Percentiles rank a stretch among this genome's conserved stretches.
Conservation (phyloP, 2,797 vertebrate genomes). For the Tenualosa thibaudeaui region DNA sequence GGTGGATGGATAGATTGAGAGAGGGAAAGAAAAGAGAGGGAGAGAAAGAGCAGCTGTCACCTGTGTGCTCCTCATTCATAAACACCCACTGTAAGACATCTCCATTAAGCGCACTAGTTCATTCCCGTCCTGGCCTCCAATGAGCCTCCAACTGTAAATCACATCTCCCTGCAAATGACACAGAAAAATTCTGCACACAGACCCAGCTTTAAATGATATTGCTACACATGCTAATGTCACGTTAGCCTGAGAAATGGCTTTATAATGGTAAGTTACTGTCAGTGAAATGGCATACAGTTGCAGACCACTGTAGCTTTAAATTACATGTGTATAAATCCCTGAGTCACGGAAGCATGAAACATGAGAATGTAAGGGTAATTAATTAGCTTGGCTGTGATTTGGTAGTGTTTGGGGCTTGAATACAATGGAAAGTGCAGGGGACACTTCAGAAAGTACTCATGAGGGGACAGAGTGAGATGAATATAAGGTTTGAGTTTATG, state of each 20-base stretch:
- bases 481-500: neutral
- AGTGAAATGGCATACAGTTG: constrained; percentile 1
- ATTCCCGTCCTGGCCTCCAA: neutral
- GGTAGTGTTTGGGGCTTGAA: neutral
- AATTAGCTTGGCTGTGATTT: neutral
- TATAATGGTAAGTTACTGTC: constrained; percentile 15
- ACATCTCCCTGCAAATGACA: neutral
- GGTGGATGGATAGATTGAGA: neutral
- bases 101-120: neutral
- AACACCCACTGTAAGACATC: constrained; percentile 1
- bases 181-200: neutral
- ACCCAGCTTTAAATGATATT: neutral
- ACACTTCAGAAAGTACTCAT: neutral
- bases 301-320: neutral
- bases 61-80: constrained; percentile 10
- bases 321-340: neutral
- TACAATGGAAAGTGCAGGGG: neutral
- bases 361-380: neutral
- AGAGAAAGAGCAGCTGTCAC: constrained; percentile 1
- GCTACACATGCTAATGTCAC: neutral
- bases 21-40: neutral
- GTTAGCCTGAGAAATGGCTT: neutral
- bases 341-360: neutral
- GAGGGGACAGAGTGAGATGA: neutral
- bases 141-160: neutral